Conservation (phyloP, 2,888 invertebrate genomes). For the Agonum fuliginosum region DNA sequence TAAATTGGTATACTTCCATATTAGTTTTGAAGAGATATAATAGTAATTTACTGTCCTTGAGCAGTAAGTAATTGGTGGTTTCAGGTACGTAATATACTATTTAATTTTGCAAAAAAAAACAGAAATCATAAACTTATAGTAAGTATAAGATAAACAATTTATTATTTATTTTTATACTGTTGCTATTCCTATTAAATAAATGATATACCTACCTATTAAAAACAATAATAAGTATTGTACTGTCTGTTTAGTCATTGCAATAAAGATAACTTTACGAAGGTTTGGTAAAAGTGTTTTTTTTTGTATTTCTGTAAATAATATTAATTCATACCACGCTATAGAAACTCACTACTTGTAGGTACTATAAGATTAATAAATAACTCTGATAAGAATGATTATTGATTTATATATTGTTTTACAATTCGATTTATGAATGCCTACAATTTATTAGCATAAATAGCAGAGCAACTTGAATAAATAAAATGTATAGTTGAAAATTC, state of each 20-base stretch:
- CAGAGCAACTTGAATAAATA: background rate
- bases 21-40: too few species aligned
- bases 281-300: background rate
- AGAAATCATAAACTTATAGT: too few species aligned
- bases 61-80: too few species aligned
- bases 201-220: background rate
- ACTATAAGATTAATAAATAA: too few species aligned
- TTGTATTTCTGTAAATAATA: conserved; percentile 6
- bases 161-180: too few species aligned
- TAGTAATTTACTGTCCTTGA: too few species aligned
- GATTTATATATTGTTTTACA: background rate
- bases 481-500: background rate
- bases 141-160: too few species aligned
- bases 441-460: background rate
- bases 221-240: background rate
- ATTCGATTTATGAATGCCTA: background rate
- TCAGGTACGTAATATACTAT: too few species aligned
- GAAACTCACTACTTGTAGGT: background rate
- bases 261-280: background rate
- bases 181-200: too few species aligned
- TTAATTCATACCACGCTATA: background rate
- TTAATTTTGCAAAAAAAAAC: too few species aligned
- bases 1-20: too few species aligned
- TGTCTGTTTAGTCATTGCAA: background rate
- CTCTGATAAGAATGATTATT: too few species aligned